Base-by-base conservation (phyloP, 2,113 vertebrate species). In the Regulus satrapa region DNA sequence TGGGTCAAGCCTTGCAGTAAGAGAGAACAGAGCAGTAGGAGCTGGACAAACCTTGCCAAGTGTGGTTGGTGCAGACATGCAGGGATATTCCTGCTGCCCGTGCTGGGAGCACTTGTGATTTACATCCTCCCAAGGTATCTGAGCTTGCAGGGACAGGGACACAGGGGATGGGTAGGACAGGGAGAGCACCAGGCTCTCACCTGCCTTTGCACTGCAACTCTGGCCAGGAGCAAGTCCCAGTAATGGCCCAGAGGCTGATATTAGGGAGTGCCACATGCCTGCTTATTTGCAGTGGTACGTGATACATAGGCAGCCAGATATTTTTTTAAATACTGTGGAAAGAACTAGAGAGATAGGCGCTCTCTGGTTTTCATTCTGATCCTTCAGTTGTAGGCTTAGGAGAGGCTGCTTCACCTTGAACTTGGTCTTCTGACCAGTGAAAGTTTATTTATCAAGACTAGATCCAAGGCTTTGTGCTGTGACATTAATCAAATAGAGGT, bases 131-230 rank as follows among this genome's bases (percentile, higher is more conserved):
- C 25, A 23, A 8, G 14, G 26, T 2, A 3, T 17, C 59, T 3
- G 3, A 75, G 46, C 23, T 45, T 36, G 13, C 56, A 41, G 38
- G 34, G 23, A 58, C 29, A 41, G 48, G 36, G 36, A 32, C 36
- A 19, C 1, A 3, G 10, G 48, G 52, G 6, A 8, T 48, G 38
- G 13, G 21, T 52, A 51, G 41, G 46, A 52, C 36, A 34, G 43
- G 18, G 11, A 29, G 18, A 72, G 52, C 34, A 18, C 24, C 0
- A 0, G 10, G 28, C 14, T 90, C 11, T 69, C 38, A 46, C 14
- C 40, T 71, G 5, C 46, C 19, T 54, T 62, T 56, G 18, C 41
- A 32, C 48, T 41, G 48, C 21, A 46, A 5, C 55, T 25, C 23
- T 23, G 36, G 29, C 40, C 45, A 77, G 69, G 26, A 73, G 13